A percentile compares a stretch with the other conserved stretches of the same genome.
Evolutionary conservation across 2,113 vertebrate species (phyloP).

Genomic region (Erpornis zantholeuca): DNA sequence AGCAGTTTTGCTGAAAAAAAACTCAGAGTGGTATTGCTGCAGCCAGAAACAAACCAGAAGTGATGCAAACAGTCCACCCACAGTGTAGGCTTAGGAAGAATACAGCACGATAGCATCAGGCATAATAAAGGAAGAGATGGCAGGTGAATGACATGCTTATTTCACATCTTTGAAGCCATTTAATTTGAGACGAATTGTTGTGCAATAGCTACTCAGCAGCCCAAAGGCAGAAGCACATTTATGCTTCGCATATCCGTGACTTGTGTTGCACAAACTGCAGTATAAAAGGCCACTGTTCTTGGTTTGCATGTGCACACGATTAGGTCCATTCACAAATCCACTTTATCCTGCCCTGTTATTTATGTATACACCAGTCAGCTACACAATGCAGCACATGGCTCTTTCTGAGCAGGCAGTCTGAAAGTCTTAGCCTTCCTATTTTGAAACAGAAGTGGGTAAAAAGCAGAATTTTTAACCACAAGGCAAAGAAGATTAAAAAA

Average conservation of each 20-base stretch:
- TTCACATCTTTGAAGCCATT: background rate
- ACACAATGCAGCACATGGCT: background rate
- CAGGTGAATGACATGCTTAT: background rate
- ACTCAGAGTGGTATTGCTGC: background rate
- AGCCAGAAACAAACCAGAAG: background rate
- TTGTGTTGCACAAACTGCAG: background rate
- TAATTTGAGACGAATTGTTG: conserved; percentile 12
- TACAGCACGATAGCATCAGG: background rate
- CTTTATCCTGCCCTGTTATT: background rate
- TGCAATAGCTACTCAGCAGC: background rate
- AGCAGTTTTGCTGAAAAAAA: background rate
- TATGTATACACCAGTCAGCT: background rate
- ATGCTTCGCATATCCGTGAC: background rate
- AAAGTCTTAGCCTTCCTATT: background rate
- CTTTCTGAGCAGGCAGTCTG: background rate
- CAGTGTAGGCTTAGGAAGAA: background rate
- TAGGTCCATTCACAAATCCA: conserved; percentile 2
- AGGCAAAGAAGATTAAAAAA: background rate
- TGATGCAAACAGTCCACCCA: background rate
- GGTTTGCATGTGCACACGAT: background rate
- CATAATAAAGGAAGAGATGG: background rate
- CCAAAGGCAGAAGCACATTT: background rate
- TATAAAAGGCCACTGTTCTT: background rate
- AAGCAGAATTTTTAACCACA: background rate
- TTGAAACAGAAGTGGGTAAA: background rate